Evolutionary conservation across 1,140 invertebrate species (phyloP), one percentile per base, ranked within the genome.

Genomic region (Meloidogyne exigua): DNA sequence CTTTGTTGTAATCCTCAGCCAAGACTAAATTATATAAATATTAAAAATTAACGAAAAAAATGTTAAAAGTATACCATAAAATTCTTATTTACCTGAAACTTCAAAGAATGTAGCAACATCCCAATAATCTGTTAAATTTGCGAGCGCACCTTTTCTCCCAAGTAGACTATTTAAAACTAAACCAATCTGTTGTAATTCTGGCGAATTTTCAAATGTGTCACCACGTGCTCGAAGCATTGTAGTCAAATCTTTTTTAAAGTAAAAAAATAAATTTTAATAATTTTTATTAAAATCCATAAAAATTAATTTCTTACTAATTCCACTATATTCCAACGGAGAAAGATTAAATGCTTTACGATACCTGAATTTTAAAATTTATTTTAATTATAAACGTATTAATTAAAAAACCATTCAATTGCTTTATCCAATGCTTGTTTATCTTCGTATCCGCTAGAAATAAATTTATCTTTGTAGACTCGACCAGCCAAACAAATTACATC

Each of bases 71-170:
- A 39, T 39, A 39, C 10, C 2, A 32, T 2, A 32, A 32, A 32
- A 15, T 74, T 21, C 11, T 21, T 13, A 49, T n/a, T 72, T 74
- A 72, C 94, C 95, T 11, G 76, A 75, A 74, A 99, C 98, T 89
- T 99, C 97, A 89, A 99, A 99, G 89, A 98, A 99, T 1, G 96
- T 99, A 0, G 97, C 97, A 10, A 99, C 95, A 89, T 97, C 95
- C 97, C 97, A 99, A 87, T 99, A 99, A 85, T 99, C 96, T 83
- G 93, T 93, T 2, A 99, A 89, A 23, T 93, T 94, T 0, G 92
- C 92, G 21, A 99, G 88, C 87, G 93, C 95, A 25, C 96, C 96
- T 88, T 99, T 99, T 86, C 95, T 94, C 0, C 97, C 96, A 87
- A 99, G 98, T 64, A 98, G 90, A 90, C 96, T 96, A 88, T 98